Base-by-base conservation (phyloP, 2,113 vertebrate genomes). In the Pungitius pungitius region DNA sequence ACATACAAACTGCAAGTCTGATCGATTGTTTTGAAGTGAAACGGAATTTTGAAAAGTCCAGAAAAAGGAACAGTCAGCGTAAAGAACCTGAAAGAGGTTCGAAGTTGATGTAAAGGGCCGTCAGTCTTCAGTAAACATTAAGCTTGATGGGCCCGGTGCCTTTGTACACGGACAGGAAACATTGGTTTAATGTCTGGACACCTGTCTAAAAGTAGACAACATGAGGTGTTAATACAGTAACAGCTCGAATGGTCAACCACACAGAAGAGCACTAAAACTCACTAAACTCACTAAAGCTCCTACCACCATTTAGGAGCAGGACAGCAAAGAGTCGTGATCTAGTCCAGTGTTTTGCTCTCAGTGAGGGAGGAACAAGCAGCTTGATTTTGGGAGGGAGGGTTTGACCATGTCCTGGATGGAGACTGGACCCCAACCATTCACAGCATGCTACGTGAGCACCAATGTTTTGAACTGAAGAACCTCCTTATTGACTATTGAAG, bases 121-220 rank as follows among this genome's bases (percentile, higher is more conserved):
- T 92, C 90, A 73, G 87, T 94, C 89, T 85, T 80, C 51, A 70
- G 66, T 75, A 77, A 86, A 88, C 75, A 85, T 88, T 84, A 90
- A 93, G 90, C 71, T 89, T 66, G 72, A 70, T 58, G 75, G 64
- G 33, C 15, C n/a, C 27, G 10, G 30, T 1, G 30, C 35, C 35
- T 67, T n/a, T 30, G 26, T 26, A 27, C 42, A 59, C 39, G 30
- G 8, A 70, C 24, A 24, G 61, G 47, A 20, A 2, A 35, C 4
- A 42, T 7, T 63, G 42, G 8, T 22, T 15, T 14, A 33, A 24
- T 14, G 42, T 49, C 10, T 47, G 1, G 59, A 64, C 3, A 64
- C 35, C 30, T 40, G 18, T 4, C 43, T 39, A 17, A 11, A 18
- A 43, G 6, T 45, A 14, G 59, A 9, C 40, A 24, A 47, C 27